Conservation (phyloP, 2,888 invertebrate genomes). For the Nebria brevicollis region DNA sequence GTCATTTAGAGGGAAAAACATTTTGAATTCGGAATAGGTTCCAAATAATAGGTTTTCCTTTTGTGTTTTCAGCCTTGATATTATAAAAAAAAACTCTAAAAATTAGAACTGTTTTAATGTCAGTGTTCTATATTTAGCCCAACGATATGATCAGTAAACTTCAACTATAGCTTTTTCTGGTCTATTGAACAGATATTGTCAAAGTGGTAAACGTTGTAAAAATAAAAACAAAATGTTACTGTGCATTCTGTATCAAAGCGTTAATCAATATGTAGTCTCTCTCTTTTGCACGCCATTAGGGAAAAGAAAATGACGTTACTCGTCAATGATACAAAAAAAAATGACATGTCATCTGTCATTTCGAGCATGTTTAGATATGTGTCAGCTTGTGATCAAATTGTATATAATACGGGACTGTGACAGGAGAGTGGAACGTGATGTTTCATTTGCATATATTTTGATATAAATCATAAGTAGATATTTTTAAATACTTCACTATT, state of each 20-base stretch:
- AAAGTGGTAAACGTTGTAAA: background rate
- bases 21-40: too few relatives aligned
- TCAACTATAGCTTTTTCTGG: background rate
- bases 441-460: background rate
- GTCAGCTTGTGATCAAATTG: background rate
- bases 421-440: background rate
- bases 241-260: background rate
- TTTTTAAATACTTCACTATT: background rate
- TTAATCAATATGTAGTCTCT: background rate
- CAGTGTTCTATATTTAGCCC: background rate
- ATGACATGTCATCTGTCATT: background rate
- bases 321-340: background rate
- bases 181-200: background rate
- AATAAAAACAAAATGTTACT: background rate
- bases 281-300: background rate
- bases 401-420: background rate
- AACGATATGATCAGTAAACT: background rate
- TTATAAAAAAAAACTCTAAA: background rate
- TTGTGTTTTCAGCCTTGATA: background rate
- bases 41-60: too few relatives aligned
- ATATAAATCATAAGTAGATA: background rate
- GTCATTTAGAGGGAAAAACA: too few relatives aligned
- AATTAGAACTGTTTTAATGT: background rate
- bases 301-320: background rate
- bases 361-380: background rate